Conservation (phyloP, 2,113 vertebrate genomes). For the Protobothrops flavoviridis region DNA sequence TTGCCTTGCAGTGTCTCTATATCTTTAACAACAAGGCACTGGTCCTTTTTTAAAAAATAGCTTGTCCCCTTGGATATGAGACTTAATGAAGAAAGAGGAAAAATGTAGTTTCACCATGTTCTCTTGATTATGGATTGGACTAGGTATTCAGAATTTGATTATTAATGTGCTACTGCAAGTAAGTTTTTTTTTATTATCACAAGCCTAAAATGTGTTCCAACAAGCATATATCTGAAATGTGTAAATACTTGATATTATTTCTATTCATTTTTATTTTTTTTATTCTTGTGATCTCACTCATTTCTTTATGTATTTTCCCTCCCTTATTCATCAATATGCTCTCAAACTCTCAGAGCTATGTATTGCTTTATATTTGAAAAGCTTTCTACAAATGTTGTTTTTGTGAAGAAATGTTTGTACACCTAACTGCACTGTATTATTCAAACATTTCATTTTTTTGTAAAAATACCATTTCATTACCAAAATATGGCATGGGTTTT, state of each 20-base stretch:
- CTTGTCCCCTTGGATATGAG: neutral
- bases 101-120: neutral
- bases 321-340: neutral
- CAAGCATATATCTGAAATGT: neutral
- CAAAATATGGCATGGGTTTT: neutral
- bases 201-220: neutral
- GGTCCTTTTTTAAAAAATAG: neutral
- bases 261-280: conserved; percentile 7
- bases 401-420: neutral
- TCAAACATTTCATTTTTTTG: neutral
- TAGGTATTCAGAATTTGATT: neutral
- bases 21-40: neutral
- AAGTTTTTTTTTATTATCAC: neutral
- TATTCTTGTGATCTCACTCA: neutral
- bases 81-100: neutral
- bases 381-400: neutral
- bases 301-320: neutral
- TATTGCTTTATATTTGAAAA: neutral
- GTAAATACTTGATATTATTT: neutral
- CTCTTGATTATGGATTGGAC: neutral
- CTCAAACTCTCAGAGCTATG: neutral
- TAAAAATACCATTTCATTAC: neutral
- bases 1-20: neutral
- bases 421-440: neutral
- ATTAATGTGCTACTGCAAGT: neutral